These are phyloP conservation scores for Manacus vitellinus DNA, from an alignment of 2,113 vertebrate species.

Conservation along the genomic window DNA sequence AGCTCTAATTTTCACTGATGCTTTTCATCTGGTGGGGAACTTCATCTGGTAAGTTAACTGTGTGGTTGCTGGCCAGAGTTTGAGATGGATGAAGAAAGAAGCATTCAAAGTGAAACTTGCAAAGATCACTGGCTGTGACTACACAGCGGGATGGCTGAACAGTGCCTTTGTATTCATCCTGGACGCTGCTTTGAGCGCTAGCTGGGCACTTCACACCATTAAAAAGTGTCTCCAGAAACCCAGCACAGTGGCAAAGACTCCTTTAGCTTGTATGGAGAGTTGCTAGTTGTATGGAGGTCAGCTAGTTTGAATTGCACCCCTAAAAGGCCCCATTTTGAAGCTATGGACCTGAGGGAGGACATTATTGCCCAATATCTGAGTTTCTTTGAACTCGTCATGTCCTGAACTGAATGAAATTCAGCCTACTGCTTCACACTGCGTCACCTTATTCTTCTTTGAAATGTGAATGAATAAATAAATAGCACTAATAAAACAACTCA, in stretches of 20 bases:
- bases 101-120: background rate
- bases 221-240: background rate
- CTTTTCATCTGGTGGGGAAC: background rate
- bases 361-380: background rate
- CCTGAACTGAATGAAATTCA: background rate
- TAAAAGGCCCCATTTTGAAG: background rate
- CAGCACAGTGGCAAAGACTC: background rate
- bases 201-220: background rate
- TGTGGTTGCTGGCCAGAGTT: background rate
- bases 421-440: background rate
- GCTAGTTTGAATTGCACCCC: background rate
- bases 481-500: background rate
- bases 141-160: background rate
- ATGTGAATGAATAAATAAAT: background rate
- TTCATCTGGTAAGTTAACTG: background rate
- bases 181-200: background rate
- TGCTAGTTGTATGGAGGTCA: background rate
- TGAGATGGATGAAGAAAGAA: background rate
- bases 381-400: background rate
- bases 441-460: background rate
- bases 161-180: rapidly evolving
- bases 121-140: background rate
- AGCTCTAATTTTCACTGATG: background rate
- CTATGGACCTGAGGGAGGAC: background rate
- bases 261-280: background rate